Conservation (phyloP, 2,888 invertebrate species). For the Chymomyza amoena region DNA sequence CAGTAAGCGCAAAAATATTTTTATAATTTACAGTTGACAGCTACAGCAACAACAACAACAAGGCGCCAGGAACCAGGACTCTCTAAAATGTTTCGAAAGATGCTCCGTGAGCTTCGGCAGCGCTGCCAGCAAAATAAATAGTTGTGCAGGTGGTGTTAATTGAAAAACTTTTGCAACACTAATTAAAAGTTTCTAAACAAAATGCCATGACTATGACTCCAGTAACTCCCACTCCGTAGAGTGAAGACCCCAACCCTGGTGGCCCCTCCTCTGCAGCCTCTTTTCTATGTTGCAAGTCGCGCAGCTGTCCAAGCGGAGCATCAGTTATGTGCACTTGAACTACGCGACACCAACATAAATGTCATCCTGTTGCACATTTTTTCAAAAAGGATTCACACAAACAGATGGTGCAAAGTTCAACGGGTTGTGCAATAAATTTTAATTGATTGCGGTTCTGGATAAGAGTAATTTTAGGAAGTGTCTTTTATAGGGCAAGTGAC, state of each 20-base stretch:
- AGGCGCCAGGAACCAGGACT: not conserved
- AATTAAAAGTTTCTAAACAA: conserved; percentile 76
- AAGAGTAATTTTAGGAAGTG: not conserved
- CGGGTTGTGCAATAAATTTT: not conserved
- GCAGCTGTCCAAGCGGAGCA: not conserved
- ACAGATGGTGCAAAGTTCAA: not conserved
- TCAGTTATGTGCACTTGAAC: not conserved
- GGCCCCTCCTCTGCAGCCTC: no score
- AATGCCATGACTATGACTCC: conserved; percentile 63
- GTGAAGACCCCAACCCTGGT: no score
- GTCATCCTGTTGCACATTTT: not conserved
- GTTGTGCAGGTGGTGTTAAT: conserved; percentile 77
- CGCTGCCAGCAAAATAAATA: conserved; percentile 66
- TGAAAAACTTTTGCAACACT: conserved; percentile 77
- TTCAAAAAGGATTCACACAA: not conserved
- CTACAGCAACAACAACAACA: not conserved
- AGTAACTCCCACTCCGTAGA: not conserved
- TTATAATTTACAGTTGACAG: conserved; percentile 35
- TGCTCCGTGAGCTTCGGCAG: conserved; percentile 25
- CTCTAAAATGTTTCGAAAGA: conserved; percentile 54
- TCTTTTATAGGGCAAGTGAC: no score
- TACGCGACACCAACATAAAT: not conserved
- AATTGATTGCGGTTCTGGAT: not conserved
- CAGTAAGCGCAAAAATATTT: conserved; percentile 53
- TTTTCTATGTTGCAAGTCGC: no score